phyloP scores from a whole-genome alignment of 2,797 vertebrate species.

The Sus cebifrons region DNA sequence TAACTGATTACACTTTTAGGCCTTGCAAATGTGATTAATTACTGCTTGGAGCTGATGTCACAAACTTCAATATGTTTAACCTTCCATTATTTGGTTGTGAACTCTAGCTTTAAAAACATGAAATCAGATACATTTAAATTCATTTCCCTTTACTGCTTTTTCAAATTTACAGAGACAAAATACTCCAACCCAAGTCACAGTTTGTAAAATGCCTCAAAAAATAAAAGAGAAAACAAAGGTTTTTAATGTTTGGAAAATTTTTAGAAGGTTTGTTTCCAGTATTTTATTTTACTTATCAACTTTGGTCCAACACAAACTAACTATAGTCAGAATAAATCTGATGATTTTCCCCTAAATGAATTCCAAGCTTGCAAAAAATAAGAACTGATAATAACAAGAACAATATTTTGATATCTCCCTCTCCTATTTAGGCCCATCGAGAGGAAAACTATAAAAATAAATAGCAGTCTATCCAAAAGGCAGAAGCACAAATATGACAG shows the following conservation, averaged over 20 bases:
- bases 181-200: neutral
- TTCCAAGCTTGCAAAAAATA: conserved; percentile 68
- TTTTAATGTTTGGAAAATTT: conserved; percentile 66
- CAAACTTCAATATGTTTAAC: neutral
- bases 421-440: neutral
- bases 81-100: neutral
- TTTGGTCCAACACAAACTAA: conserved; percentile 77
- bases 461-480: conserved; percentile 39
- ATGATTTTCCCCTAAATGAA: conserved; percentile 54
- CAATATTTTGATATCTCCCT: conserved; percentile 69
- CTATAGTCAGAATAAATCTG: conserved; percentile 28
- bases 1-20: neutral
- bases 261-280: conserved; percentile 65
- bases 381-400: conserved; percentile 75
- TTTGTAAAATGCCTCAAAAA: conserved; percentile 40
- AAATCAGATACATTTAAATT: conserved; percentile 22
- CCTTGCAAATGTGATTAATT: neutral
- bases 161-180: neutral
- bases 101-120: conserved; percentile 32
- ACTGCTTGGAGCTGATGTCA: neutral
- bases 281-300: conserved; percentile 71
- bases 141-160: conserved; percentile 25
- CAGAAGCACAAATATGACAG: conserved; percentile 51
- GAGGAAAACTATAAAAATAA: conserved; percentile 78
- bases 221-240: conserved; percentile 51